A percentile compares a stretch with the other conserved stretches of the same genome.
These are phyloP conservation scores for Atrichornis clamosus DNA, from an alignment of 2,113 vertebrate genomes.

Conservation along the genomic window DNA sequence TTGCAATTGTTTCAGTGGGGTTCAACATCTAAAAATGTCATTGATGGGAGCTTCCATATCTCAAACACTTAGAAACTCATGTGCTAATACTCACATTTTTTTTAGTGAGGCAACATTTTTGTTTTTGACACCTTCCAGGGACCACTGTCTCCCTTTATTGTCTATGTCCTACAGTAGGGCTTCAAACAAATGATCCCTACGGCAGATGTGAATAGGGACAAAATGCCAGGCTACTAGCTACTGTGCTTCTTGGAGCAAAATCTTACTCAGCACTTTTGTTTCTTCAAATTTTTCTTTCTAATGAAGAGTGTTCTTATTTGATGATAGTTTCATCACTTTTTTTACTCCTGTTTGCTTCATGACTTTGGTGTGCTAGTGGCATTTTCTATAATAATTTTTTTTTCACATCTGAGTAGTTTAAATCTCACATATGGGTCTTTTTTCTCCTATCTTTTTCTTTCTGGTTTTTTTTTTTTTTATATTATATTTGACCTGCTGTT, in stretches of 20 bases:
- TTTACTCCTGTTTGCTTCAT: background rate
- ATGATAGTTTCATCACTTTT: background rate
- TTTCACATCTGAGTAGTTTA: background rate
- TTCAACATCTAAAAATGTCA: background rate
- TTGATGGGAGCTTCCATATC: background rate
- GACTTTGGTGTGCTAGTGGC: background rate
- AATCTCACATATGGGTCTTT: background rate
- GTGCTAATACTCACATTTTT: accelerated
- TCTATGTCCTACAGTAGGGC: background rate
- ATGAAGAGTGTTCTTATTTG: background rate
- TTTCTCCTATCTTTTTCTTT: background rate
- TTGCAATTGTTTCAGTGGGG: background rate
- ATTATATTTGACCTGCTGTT: background rate
- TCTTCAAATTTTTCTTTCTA: background rate
- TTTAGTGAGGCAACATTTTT: background rate
- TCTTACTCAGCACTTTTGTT: accelerated
- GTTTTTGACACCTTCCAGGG: background rate
- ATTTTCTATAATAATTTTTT: background rate
- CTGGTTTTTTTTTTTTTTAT: background rate
- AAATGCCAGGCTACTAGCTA: background rate
- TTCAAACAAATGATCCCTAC: background rate
- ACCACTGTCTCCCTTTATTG: background rate
- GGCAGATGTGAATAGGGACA: background rate
- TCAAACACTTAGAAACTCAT: background rate
- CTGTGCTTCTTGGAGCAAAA: background rate